Conservation (phyloP, 2,888 invertebrate genomes). For the Acronicta psi region DNA sequence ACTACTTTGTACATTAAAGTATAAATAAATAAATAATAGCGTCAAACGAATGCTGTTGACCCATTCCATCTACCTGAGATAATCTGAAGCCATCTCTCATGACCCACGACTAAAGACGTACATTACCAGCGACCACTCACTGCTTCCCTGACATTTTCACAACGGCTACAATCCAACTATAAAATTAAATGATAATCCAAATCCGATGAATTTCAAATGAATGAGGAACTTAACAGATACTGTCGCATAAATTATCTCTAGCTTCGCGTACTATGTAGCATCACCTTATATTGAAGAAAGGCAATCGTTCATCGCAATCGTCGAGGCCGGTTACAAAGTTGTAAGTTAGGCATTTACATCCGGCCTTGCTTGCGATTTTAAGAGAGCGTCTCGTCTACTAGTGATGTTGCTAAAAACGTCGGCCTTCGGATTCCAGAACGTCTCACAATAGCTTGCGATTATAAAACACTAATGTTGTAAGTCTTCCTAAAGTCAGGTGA, state of each 20-base stretch:
- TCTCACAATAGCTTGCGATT: slow-evolving; percentile 49
- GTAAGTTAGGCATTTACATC: slow-evolving; percentile 60
- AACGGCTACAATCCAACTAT: slow-evolving; percentile 15
- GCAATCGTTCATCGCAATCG: slow-evolving; percentile 56
- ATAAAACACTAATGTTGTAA: slow-evolving; percentile 45
- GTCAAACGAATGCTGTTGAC: slow-evolving; percentile 4
- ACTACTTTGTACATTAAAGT: no score
- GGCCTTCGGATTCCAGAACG: slow-evolving; percentile 57
- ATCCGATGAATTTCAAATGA: slow-evolving; percentile 41
- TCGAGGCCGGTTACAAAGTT: slow-evolving; percentile 61
- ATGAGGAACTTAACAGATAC: slow-evolving; percentile 12
- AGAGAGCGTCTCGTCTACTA: slow-evolving; percentile 60
- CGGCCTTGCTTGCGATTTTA: slow-evolving; percentile 67
- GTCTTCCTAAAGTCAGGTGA: slow-evolving; percentile 37
- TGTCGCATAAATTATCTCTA: slow-evolving; percentile 6
- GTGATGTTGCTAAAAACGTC: slow-evolving; percentile 39
- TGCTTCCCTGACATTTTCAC: slow-evolving; percentile 26
- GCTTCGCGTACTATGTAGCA: slow-evolving; percentile 3
- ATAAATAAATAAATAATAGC: no score
- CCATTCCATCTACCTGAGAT: slow-evolving; percentile 13
- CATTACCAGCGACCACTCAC: slow-evolving; percentile 9
- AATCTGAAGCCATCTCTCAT: slow-evolving; percentile 32
- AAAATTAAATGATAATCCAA: slow-evolving; percentile 17
- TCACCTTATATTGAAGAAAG: slow-evolving; percentile 58
- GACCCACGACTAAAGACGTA: not conserved